Evolutionary conservation across 2,888 invertebrate species (phyloP).

Genomic region (Hecatera dysodea): DNA sequence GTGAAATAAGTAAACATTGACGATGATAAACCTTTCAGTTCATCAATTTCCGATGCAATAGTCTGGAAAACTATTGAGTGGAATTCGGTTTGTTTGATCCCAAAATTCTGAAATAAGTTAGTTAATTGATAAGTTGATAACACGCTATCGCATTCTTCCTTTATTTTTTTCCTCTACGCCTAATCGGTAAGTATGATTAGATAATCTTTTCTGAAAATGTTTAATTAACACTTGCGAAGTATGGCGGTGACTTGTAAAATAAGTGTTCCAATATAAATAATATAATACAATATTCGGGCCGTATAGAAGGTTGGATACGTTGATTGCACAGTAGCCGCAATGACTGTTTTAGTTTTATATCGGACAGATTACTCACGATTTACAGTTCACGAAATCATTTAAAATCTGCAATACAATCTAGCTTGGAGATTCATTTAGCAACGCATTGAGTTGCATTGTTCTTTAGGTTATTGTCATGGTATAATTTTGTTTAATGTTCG

Average conservation of each 20-base stretch:
- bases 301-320: constrained; percentile 21
- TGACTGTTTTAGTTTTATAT: constrained; percentile 23
- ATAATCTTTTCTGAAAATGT: not conserved
- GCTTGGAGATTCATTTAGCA: constrained; percentile 41
- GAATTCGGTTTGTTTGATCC: not conserved
- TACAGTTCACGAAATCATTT: constrained; percentile 45
- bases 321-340: constrained; percentile 47
- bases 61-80: not conserved
- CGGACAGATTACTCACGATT: constrained; percentile 33
- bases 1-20: not conserved
- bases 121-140: not conserved
- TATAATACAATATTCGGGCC: constrained; percentile 25
- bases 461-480: constrained; percentile 26
- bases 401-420: constrained; percentile 39
- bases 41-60: not conserved
- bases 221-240: not conserved
- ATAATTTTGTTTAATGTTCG: constrained; percentile 18
- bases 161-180: not conserved
- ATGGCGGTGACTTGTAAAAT: not conserved
- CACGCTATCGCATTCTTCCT: not conserved
- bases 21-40: not conserved
- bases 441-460: constrained; percentile 28
- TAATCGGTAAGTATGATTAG: not conserved
- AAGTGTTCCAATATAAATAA: constrained; percentile 11
- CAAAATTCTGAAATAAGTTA: not conserved